A percentile compares a stretch with the other conserved stretches of the same genome.
Conservation (phyloP, 1,140 invertebrate species). For the Danaus melanippus region DNA sequence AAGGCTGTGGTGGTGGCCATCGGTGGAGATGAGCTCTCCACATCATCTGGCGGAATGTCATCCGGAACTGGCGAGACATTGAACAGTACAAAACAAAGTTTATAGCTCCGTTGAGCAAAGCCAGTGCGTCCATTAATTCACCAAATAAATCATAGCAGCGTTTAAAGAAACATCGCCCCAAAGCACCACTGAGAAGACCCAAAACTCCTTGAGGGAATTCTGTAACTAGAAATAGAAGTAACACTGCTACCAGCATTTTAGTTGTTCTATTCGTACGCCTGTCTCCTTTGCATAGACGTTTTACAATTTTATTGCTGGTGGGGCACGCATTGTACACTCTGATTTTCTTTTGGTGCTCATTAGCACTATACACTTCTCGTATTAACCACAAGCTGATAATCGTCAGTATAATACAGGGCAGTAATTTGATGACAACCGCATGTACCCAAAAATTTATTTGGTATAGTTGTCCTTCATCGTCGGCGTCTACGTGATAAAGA, state of each 20-base stretch:
- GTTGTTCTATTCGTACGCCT: conserved; percentile 84
- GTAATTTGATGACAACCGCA: conserved; percentile 86
- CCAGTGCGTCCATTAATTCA: conserved; percentile 92
- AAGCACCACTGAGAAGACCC: conserved; percentile 79
- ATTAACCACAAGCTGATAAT: conserved; percentile 87
- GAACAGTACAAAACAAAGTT: conserved; percentile 96
- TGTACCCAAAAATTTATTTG: conserved; percentile 89
- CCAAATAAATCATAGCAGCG: conserved; percentile 86
- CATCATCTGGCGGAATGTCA: conserved; percentile 87
- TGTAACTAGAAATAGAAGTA: conserved; percentile 88
- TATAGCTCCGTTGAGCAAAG: conserved; percentile 91
- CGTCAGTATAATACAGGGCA: conserved; percentile 87
- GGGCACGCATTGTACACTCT: conserved; percentile 50
- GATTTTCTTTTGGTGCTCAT: conserved; percentile 58
- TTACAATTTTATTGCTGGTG: conserved; percentile 71
- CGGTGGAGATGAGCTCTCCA: conserved; percentile 66
- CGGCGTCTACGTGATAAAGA: conserved; percentile 79
- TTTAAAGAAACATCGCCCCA: conserved; percentile 82
- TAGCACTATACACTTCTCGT: conserved; percentile 74
- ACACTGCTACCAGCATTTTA: conserved; percentile 89
- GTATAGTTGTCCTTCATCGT: conserved; percentile 74
- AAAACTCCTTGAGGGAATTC: conserved; percentile 89
- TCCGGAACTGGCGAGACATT: conserved; percentile 94
- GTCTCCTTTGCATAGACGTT: conserved; percentile 77
- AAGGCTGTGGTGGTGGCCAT: conserved; percentile 46